Percentiles rank a stretch among this genome's conserved stretches.
Conservation (phyloP, 2,888 invertebrate species). For the Lissocephala sabroskyi region DNA sequence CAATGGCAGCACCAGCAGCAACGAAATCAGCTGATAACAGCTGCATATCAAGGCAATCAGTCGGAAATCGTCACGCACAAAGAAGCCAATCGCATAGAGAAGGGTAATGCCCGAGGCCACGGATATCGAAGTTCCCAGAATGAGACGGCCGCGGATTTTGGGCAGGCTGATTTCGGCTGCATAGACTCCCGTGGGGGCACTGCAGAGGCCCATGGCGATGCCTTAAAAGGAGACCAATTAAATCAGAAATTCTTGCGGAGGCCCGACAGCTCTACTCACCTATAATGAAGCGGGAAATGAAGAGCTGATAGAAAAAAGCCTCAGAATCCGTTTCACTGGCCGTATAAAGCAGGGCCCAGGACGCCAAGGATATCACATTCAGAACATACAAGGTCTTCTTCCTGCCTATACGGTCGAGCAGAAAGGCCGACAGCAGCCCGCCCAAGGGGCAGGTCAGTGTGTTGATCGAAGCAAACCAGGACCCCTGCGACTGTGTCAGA, state of each 20-base stretch:
- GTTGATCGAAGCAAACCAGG: conserved; percentile 72
- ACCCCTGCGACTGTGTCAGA: conserved; percentile 55
- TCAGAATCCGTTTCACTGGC: conserved; percentile 47
- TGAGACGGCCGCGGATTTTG: conserved; percentile 78
- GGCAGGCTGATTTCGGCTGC: conserved; percentile 73
- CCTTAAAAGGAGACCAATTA: conserved; percentile 42
- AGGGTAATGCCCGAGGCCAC: conserved; percentile 78
- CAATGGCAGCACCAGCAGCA: conserved; percentile 74
- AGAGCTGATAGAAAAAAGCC: conserved; percentile 61
- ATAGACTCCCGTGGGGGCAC: conserved; percentile 70
- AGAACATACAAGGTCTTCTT: conserved; percentile 65
- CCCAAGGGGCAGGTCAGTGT: conserved; percentile 69
- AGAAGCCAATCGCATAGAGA: conserved; percentile 77
- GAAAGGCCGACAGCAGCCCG: conserved; percentile 63
- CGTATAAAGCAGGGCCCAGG: conserved; percentile 68
- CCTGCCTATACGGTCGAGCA: conserved; percentile 69
- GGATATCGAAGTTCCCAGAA: conserved; percentile 77
- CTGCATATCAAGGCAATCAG: conserved; percentile 66
- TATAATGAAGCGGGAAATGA: conserved; percentile 66
- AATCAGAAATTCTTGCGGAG: too few relatives aligned
- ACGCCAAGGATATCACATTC: conserved; percentile 60
- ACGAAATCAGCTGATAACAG: conserved; percentile 61
- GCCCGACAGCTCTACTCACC: conserved; percentile 57
- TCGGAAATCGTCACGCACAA: conserved; percentile 69
- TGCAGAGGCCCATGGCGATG: conserved; percentile 67